A percentile compares a stretch with the other conserved stretches of the same genome.
Evolutionary conservation across 2,113 vertebrate genomes (phyloP).

Genomic region (Carollia perspicillata): DNA sequence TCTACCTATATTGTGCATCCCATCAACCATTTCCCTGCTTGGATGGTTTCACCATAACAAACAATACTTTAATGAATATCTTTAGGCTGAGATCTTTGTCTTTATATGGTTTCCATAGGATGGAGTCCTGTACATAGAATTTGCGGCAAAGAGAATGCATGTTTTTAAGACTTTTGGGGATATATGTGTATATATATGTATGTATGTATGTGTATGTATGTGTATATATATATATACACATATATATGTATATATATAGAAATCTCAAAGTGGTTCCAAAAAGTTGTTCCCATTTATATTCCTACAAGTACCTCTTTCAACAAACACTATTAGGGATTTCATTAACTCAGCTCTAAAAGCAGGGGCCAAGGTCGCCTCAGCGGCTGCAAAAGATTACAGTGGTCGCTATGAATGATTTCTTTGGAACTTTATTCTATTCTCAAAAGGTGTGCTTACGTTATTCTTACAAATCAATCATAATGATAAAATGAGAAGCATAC

Average conservation of each 20-base stretch:
- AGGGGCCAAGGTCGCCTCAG: background rate
- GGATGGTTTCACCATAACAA: background rate
- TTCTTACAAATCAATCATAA: background rate
- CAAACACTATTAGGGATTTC: background rate
- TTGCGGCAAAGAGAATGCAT: background rate
- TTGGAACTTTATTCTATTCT: background rate
- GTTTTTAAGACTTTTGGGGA: background rate
- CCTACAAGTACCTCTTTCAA: background rate
- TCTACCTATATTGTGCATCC: background rate
- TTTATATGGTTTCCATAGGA: background rate
- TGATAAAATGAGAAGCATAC: background rate
- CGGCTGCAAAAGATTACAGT: background rate
- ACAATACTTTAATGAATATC: background rate
- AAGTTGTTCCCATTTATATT: background rate
- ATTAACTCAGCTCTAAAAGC: background rate
- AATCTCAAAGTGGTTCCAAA: background rate
- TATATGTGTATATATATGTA: background rate
- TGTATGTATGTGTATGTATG: background rate
- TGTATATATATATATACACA: background rate
- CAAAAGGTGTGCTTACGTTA: background rate
- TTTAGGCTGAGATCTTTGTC: background rate
- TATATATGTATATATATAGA: background rate
- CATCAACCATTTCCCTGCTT: background rate
- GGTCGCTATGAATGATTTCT: background rate
- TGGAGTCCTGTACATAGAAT: background rate